Conservation (phyloP, 2,888 invertebrate genomes). For the Aporophyla nigra region DNA sequence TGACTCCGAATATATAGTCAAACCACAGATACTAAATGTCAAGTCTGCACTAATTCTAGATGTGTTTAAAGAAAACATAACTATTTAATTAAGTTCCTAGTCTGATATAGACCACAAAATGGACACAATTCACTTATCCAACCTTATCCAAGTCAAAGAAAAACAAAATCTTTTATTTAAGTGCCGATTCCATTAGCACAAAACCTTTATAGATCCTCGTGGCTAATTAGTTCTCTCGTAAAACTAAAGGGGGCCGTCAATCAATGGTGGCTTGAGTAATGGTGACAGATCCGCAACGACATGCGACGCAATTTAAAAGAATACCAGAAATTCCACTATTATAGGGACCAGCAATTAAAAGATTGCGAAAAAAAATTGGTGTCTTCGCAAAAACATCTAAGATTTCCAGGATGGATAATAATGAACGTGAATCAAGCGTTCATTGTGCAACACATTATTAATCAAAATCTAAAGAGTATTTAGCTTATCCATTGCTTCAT, state of each 20-base stretch:
- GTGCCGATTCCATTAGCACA: constrained; percentile 61
- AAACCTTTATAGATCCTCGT: constrained; percentile 78
- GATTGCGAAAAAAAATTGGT: constrained; percentile 1
- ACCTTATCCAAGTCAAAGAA: constrained; percentile 8
- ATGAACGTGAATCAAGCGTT: too few species aligned
- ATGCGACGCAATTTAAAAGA: constrained; percentile 60
- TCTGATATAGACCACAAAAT: background rate
- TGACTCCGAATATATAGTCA: background rate
- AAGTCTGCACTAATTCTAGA: background rate
- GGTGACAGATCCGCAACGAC: constrained; percentile 69
- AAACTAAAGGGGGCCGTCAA: constrained; percentile 85
- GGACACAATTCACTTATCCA: background rate
- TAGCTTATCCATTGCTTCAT: too few species aligned
- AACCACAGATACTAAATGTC: background rate
- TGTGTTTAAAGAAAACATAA: background rate
- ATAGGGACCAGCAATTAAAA: constrained; percentile 42
- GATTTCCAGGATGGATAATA: constrained; percentile 2
- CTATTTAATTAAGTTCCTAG: constrained; percentile 1
- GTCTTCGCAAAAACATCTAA: constrained; percentile 1
- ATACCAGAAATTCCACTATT: constrained; percentile 44
- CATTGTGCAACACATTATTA: too few species aligned
- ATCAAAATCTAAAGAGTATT: too few species aligned
- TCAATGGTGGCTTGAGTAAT: constrained; percentile 83
- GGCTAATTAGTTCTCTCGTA: constrained; percentile 87
- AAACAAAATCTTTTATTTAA: constrained; percentile 34